A percentile compares a stretch with the other conserved stretches of the same genome.
phyloP scores from a whole-genome alignment of 2,113 vertebrate genomes.

The Notothenia coriiceps region DNA sequence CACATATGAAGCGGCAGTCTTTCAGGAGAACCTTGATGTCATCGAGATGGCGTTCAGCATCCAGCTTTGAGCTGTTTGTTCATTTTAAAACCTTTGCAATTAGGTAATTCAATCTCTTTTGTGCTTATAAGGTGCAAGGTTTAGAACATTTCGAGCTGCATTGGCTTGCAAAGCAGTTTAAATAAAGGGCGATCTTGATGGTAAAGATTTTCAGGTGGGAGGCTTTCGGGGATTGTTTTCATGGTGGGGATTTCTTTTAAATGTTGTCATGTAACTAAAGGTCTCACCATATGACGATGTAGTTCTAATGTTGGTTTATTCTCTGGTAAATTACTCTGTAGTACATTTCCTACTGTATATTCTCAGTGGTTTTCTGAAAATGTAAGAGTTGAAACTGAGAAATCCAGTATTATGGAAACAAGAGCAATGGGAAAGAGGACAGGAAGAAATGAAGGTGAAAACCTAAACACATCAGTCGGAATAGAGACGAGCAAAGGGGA shows the following conservation, averaged over 20 bases:
- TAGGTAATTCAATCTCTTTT: neutral
- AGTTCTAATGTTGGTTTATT: neutral
- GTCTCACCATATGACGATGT: neutral
- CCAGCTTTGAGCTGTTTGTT: neutral
- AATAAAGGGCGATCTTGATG: neutral
- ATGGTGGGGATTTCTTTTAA: neutral
- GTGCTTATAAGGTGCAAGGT: neutral
- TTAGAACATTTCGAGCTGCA: neutral
- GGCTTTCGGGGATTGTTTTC: neutral
- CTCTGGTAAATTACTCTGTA: neutral
- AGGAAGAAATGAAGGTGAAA: neutral
- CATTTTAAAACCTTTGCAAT: neutral
- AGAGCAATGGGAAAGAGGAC: neutral
- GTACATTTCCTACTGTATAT: neutral
- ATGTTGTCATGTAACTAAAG: neutral
- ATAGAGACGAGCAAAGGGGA: neutral
- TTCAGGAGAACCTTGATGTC: neutral
- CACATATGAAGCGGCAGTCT: slow-evolving; percentile 6
- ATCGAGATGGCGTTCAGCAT: neutral
- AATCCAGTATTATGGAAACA: neutral
- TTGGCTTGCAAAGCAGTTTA: no score
- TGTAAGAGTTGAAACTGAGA: neutral
- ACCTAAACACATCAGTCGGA: neutral
- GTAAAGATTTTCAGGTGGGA: neutral
- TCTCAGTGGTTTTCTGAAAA: neutral